Evolutionary conservation across 2,888 invertebrate species (phyloP), one percentile per base, ranked within the genome.

Genomic region (Diachrysia chrysitis): DNA sequence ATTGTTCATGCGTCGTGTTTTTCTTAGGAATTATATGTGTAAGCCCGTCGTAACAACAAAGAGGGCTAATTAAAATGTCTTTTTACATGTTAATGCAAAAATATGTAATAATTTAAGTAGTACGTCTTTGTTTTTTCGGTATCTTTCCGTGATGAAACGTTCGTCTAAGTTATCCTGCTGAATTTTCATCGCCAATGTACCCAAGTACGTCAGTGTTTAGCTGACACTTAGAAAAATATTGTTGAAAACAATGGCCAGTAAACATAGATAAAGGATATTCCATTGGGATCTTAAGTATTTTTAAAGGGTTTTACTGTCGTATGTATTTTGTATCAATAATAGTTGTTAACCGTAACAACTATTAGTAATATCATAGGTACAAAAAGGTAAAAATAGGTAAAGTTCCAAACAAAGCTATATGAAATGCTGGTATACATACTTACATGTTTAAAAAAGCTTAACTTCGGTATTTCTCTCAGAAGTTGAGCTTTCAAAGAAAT

Each of bases 1-100:
- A 76, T 72, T 72, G 66, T 63, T 56, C 17, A 14, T 16, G 57
- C 65, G 48, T 29, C 66, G 54, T 81, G 79, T 79, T 71, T 63
- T 69, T 70, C 82, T 76, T 66, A 68, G 56, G 81, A 79, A 79
- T 81, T 71, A 80, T 80, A 66, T 58, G 61, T 81, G 71, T 81
- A 71, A 76, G 68, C 71, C 62, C 66, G 63, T 17, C 25, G 48
- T 51, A 48, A 80, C 81, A 81, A 80, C 63, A 76, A 78, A 77
- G 73, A 59, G 42, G 37, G 66, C 74, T 75, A 75, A 75, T 75
- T 75, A 77, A 63, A 77, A 73, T 64, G 56, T 48, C 67, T 76
- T 54, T 72, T 67, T 62, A 77, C 77, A 72, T 73, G 64, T 42
- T 67, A 73, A 77, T 77, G 61, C 48, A 66, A 59, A 75, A 53